These are phyloP conservation scores for Pseudolycoriella hygida DNA, from an alignment of 2,888 invertebrate genomes.

Conservation along the genomic window DNA sequence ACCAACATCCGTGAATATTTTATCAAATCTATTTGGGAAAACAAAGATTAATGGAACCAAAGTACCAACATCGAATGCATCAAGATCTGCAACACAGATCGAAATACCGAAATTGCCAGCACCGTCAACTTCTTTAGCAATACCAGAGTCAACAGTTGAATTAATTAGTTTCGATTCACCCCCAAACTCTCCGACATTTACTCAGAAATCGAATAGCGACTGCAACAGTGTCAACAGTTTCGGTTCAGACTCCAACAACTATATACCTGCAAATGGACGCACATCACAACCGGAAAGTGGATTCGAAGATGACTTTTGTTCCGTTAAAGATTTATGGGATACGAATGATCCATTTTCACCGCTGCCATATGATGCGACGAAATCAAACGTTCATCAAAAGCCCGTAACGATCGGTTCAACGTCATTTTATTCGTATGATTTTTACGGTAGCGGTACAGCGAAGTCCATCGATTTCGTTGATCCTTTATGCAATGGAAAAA, in stretches of 20 bases:
- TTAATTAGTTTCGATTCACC: conserved; percentile 55
- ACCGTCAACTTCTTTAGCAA: neutral
- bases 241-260: conserved; percentile 56
- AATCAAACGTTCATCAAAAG: neutral
- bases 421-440: neutral
- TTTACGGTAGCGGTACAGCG: neutral
- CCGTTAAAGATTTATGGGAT: neutral
- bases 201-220: conserved; percentile 53
- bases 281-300: conserved; percentile 59
- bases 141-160: neutral
- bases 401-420: neutral
- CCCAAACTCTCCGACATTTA: conserved; percentile 56
- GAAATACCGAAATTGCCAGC: neutral
- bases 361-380: neutral
- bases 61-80: neutral
- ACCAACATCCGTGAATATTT: conserved; percentile 20
- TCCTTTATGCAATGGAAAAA: conserved; percentile 33
- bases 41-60: neutral
- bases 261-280: conserved; percentile 61
- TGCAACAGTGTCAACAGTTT: conserved; percentile 53
- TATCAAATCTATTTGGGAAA: conserved; percentile 23
- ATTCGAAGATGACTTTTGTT: conserved; percentile 68
- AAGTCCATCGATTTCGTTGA: conserved; percentile 45
- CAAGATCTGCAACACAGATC: neutral
- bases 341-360: conserved; percentile 33